Evolutionary conservation across 2,113 vertebrate species (phyloP).

Genomic region (Cacatua alba): DNA sequence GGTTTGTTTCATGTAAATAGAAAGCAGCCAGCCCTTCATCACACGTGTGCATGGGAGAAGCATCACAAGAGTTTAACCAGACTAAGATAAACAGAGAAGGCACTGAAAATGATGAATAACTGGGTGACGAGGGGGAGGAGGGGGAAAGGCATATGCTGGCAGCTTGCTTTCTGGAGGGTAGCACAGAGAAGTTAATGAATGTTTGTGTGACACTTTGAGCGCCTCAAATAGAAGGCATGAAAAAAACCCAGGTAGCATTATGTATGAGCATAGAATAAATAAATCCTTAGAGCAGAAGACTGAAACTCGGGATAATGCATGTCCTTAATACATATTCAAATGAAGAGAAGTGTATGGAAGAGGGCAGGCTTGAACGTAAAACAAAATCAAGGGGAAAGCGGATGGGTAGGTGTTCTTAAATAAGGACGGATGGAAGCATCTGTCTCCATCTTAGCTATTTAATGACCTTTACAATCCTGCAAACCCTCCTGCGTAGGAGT

Average conservation of each 20-base stretch:
- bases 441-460: neutral
- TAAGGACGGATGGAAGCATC: neutral
- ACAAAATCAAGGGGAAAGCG: neutral
- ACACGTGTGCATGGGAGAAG: neutral
- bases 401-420: neutral
- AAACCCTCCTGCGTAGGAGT: neutral
- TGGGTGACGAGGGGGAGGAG: neutral
- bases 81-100: neutral
- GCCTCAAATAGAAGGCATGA: neutral
- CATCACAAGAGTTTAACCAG: neutral
- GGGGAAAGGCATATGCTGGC: neutral
- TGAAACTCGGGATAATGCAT: neutral
- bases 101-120: neutral
- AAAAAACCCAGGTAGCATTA: neutral
- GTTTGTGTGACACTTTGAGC: neutral
- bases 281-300: neutral
- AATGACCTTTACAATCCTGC: neutral
- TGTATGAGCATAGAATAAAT: neutral
- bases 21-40: neutral
- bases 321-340: neutral
- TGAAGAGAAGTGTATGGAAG: neutral
- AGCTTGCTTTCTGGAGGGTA: neutral
- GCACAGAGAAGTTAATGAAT: neutral
- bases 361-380: neutral
- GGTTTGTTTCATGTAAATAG: neutral